A percentile compares a stretch with the other conserved stretches of the same genome.
phyloP scores from a whole-genome alignment of 2,888 invertebrate genomes.

The Hoplodrina blanda region DNA sequence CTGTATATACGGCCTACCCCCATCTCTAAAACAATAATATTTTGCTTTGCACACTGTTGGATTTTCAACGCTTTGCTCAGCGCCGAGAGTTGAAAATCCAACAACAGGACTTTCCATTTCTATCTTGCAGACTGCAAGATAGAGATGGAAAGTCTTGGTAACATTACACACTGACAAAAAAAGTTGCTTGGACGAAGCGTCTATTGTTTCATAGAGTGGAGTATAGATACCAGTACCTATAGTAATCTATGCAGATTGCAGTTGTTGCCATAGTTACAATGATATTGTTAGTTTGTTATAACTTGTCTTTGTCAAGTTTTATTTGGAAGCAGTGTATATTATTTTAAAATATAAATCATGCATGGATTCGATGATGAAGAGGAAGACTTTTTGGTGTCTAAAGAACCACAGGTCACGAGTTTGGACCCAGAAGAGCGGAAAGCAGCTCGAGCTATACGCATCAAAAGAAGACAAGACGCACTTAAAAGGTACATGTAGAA shows the following conservation, averaged over 20 bases:
- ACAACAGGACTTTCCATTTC: too few relatives aligned
- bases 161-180: too few relatives aligned
- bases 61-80: too few relatives aligned
- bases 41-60: too few relatives aligned
- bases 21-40: too few relatives aligned
- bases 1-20: too few relatives aligned
- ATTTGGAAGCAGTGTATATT: conserved; percentile 25
- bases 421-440: conserved; percentile 93
- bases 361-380: conserved; percentile 79
- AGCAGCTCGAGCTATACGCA: conserved; percentile 92
- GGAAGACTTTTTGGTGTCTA: conserved; percentile 85
- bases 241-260: conserved; percentile 5
- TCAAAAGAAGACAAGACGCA: conserved; percentile 92
- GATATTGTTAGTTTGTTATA: conserved; percentile 23
- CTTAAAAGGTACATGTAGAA: conserved; percentile 84
- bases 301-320: conserved; percentile 6
- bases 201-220: too few relatives aligned
- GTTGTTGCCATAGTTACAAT: conserved; percentile 36
- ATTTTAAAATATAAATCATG: conserved; percentile 62
- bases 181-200: too few relatives aligned
- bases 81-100: too few relatives aligned
- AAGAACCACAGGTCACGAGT: conserved; percentile 91
- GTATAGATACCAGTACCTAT: too few relatives aligned
- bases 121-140: too few relatives aligned
- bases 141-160: too few relatives aligned